phyloP scores from a whole-genome alignment of 1,140 invertebrate species.

The Pseudomyrmex concolor region DNA sequence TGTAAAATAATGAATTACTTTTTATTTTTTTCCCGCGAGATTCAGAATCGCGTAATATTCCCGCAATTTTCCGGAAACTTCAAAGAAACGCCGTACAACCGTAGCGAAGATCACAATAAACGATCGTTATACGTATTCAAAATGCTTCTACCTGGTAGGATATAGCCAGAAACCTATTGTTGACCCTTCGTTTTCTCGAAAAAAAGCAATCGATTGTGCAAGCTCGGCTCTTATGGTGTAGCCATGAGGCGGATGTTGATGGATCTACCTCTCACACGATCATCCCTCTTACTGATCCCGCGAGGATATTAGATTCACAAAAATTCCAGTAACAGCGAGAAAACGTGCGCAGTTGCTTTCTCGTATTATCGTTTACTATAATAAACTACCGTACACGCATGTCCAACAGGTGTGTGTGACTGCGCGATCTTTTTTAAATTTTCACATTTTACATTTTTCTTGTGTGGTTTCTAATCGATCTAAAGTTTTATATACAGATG shows the following conservation, averaged over 20 bases:
- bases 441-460: background rate
- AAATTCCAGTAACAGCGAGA: background rate
- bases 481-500: too few relatives aligned
- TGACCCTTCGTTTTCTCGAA: constrained; percentile 67
- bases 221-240: constrained; percentile 64
- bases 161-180: constrained; percentile 72
- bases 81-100: constrained; percentile 59
- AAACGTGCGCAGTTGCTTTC: too few relatives aligned
- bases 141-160: constrained; percentile 76
- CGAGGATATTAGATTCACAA: constrained; percentile 29
- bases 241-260: constrained; percentile 64
- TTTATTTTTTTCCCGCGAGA: constrained; percentile 46
- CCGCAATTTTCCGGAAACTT: constrained; percentile 72
- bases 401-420: constrained; percentile 14
- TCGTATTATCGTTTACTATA: background rate
- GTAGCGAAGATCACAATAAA: constrained; percentile 72
- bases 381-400: background rate
- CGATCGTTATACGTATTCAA: constrained; percentile 80
- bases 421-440: background rate
- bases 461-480: background rate
- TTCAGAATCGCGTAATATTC: constrained; percentile 73
- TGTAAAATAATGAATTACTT: too few relatives aligned
- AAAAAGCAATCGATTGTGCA: constrained; percentile 77
- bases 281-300: constrained; percentile 43
- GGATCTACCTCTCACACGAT: constrained; percentile 61